Base-by-base conservation (phyloP, 2,797 vertebrate species). In the Serranus cabrilla region DNA sequence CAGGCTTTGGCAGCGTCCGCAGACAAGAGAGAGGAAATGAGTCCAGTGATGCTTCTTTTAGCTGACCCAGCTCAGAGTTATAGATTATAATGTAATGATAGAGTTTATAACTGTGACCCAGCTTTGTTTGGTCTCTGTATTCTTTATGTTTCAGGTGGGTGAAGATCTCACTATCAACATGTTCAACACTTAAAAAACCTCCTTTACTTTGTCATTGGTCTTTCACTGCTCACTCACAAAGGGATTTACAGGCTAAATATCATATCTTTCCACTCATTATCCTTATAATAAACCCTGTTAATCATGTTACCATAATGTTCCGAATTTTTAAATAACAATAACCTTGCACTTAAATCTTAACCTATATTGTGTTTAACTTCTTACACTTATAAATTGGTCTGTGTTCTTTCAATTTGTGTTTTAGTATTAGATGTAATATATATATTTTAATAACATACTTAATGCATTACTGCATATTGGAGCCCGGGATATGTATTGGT, bases 41-140 rank as follows among this genome's bases (percentile, higher is more conserved):
- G 91, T 87, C 90, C 89, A 91, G 71, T 31, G 80, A 77, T 88
- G 88, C 92, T 86, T 89, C 89, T 92, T 92, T 93, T 94, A 93
- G 87, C 85, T 91, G 93, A 92, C 92, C 93, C 43, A 91, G 76
- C 90, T 89, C 78, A 69, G 69, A 90, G 64, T 86, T 81, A 82
- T 71, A 76, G 86, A 89, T 84, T 82, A 57, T 69, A 84, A 85
- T 82, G 78, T 83, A 78, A 76, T 56, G 37, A 59, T 59, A 69
- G 73, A 79, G 81, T 84, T 86, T 78, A 80, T 58, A 87, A 80
- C 70, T 9, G 2, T 84, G 90, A 85, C 91, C 89, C 49, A 86
- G 52, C 87, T 89, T 78, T 80, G 71, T 83, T 87, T 74, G 51
- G 47, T 84, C 59, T 68, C 62, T 16, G 16, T 59, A 59, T 67